Conservation (phyloP, 2,797 vertebrate genomes). For the Columba guinea region DNA sequence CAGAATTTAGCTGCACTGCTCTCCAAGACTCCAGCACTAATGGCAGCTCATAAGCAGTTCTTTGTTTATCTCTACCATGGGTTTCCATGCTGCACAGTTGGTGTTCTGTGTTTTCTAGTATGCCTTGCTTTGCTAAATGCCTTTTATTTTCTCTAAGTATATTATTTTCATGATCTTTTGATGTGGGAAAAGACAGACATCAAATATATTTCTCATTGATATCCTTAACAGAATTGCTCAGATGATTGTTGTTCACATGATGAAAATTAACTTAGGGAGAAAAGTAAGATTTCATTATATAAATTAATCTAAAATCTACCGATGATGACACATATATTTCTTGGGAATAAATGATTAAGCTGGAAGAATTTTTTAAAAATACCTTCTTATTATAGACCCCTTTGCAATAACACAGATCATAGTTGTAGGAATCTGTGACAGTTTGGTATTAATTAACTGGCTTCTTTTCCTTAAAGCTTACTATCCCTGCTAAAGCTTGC, state of each 20-base stretch:
- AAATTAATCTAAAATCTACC: not conserved
- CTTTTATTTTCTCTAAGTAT: not conserved
- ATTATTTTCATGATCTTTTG: not conserved
- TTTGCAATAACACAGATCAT: not conserved
- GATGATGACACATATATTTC: not conserved
- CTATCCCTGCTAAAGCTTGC: not conserved
- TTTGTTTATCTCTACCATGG: constrained; percentile 9
- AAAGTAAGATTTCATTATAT: not conserved
- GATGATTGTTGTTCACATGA: not conserved
- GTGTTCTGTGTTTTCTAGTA: not conserved
- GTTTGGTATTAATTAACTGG: not conserved
- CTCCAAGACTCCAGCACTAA: not conserved
- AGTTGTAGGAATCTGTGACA: not conserved
- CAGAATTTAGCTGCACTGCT: not conserved
- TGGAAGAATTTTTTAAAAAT: not conserved
- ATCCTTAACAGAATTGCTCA: not conserved
- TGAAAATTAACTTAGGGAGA: not conserved
- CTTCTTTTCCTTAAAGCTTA: not conserved
- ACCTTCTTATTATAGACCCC: not conserved
- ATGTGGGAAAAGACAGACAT: not conserved
- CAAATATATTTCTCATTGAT: not conserved
- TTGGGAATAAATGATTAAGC: not conserved
- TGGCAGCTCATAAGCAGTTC: not conserved
- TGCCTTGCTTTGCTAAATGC: not conserved
- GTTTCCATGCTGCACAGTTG: not conserved